Evolutionary conservation across 2,113 vertebrate species (phyloP).

Genomic region (zebrafish (Danio rerio)): DNA sequence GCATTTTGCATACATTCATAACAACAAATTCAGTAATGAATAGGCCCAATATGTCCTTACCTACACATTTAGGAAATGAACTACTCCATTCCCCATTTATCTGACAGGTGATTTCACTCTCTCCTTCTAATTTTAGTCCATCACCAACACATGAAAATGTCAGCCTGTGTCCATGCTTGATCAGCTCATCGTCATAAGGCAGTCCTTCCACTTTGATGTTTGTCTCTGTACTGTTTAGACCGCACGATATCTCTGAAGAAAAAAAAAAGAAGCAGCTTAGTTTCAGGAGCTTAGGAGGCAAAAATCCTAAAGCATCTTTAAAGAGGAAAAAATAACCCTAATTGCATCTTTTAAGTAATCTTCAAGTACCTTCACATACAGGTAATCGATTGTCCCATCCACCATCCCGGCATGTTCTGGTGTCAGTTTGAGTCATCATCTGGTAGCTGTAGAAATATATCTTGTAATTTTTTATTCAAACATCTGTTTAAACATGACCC

Average conservation of each 20-base stretch:
- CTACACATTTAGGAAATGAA: conserved; percentile 77
- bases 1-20: too few relatives aligned
- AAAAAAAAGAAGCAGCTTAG: neutral
- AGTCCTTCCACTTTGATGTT: conserved; percentile 19
- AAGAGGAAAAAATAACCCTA: neutral
- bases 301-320: neutral
- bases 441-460: conserved; percentile 47
- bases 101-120: conserved; percentile 32
- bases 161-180: conserved; percentile 33
- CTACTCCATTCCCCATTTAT: conserved; percentile 77
- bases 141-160: conserved; percentile 25
- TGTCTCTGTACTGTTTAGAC: neutral
- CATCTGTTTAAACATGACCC: neutral
- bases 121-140: conserved; percentile 15
- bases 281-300: neutral
- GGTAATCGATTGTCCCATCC: conserved; percentile 57
- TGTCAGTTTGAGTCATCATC: conserved; percentile 38
- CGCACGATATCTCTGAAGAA: conserved; percentile 23
- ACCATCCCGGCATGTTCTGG: conserved; percentile 46
- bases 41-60: conserved; percentile 66
- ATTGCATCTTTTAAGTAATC: neutral
- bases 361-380: conserved; percentile 56
- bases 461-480: neutral
- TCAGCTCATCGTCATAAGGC: neutral
- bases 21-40: too few relatives aligned